phyloP scores from a whole-genome alignment of 2,888 invertebrate species.

The Dryocosmus kuriphilus region DNA sequence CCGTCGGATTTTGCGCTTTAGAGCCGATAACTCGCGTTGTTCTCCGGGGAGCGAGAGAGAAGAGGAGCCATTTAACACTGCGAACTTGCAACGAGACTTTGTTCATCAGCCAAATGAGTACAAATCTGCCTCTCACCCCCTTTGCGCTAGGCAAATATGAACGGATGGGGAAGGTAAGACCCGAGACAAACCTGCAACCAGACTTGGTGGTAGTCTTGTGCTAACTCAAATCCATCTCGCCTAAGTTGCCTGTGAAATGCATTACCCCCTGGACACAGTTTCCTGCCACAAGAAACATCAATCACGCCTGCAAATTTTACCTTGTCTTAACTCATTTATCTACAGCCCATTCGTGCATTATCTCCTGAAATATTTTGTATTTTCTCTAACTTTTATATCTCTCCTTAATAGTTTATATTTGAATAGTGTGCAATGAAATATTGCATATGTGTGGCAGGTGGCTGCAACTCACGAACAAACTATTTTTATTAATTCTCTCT shows the following conservation, averaged over 20 bases:
- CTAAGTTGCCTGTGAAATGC: constrained; percentile 60
- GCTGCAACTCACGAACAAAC: too few relatives aligned
- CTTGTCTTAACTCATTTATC: not conserved
- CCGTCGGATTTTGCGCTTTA: constrained; percentile 59
- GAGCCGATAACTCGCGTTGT: constrained; percentile 53
- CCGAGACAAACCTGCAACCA: constrained; percentile 51
- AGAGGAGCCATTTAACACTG: constrained; percentile 62
- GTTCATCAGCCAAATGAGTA: constrained; percentile 69
- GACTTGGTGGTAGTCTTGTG: constrained; percentile 55
- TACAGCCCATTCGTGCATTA: not conserved
- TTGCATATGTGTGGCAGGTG: too few relatives aligned
- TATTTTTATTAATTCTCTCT: too few relatives aligned
- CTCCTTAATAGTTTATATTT: too few relatives aligned
- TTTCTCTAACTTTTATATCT: too few relatives aligned
- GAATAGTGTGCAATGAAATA: too few relatives aligned
- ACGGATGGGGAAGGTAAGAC: constrained; percentile 65
- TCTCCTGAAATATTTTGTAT: not conserved
- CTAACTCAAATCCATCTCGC: constrained; percentile 67
- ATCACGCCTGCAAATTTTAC: not conserved
- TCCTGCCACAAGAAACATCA: constrained; percentile 1
- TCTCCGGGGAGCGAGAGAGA: constrained; percentile 54
- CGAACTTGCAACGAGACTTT: constrained; percentile 62
- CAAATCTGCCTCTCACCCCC: constrained; percentile 62
- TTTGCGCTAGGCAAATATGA: constrained; percentile 61
- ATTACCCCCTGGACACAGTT: constrained; percentile 46